Evolutionary conservation across 2,113 vertebrate species (phyloP), one percentile per base, ranked within the genome.

Genomic region (Sorex araneus): DNA sequence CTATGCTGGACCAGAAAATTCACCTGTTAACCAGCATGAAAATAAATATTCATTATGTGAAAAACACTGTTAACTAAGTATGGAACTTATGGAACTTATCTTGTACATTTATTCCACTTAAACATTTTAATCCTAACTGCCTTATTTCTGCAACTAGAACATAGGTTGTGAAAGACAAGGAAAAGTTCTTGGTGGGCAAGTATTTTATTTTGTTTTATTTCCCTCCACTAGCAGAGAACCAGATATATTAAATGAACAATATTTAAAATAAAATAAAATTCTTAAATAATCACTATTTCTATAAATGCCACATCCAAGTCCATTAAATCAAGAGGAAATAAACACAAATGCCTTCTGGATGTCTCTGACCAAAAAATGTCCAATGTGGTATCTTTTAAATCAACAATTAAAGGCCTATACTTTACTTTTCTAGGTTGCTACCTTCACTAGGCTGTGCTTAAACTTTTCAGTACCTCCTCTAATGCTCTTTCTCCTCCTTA

Each of bases 201-300:
- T 85, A 73, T 64, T 67, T 67, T 50, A 71, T 28, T 66, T 21
- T 75, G 84, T 40, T 45, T 87, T 43, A 73, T 78, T 77, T 32
- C 15, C 34, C 16, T 66, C 47, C 86, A 13, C 25, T 18, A 84
- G 54, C 63, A 86, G 1, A 43, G 9, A 81, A 73, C 11, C 18
- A 64, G 91, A 40, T 84, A 16, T 63, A 34, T 30, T 11, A 40
- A 73, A 40, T 36, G 70, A 40, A 12, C 21, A 25, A 43, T 73
- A 73, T 43, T 78, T 74, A 75, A 92, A 88, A 34, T 7, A 86
- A 90, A 86, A 84, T 57, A 70, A 82, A 84, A 79, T 7, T 78
- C 32, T 84, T 78, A 66, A 11, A 70, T n/a, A 13, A 84, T 10
- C 21, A 83, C 25, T 6, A 79, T 66, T 67, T 80, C 16, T 25